phyloP scores from a whole-genome alignment of 37 sponge, comb jelly and placozoan genomes.

The Oopsacas minuta region DNA sequence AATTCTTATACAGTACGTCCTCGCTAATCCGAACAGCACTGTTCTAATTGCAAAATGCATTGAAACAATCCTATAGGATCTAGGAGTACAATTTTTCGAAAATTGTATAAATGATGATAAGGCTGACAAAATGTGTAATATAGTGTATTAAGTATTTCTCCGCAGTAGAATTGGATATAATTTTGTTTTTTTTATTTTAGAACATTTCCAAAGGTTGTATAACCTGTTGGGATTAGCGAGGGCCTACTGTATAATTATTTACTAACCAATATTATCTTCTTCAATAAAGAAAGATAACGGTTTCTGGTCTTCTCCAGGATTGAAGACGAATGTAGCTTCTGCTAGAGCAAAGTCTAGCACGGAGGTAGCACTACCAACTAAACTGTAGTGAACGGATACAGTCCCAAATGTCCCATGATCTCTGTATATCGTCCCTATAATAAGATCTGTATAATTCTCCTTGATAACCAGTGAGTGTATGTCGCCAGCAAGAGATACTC shows the following conservation, averaged over 20 bases:
- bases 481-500: not conserved
- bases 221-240: too few species aligned
- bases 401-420: not conserved
- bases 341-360: not conserved
- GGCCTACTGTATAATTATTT: too few species aligned
- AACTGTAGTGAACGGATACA: constrained; percentile 6
- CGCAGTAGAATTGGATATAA: too few species aligned
- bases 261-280: constrained; percentile 1
- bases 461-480: not conserved
- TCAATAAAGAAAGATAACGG: not conserved
- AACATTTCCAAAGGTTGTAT: too few species aligned
- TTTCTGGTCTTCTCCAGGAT: not conserved
- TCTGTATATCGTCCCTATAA: not conserved
- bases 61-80: too few species aligned
- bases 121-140: too few species aligned
- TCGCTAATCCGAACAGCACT: too few species aligned
- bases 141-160: too few species aligned
- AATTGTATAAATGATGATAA: too few species aligned
- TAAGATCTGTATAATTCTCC: not conserved
- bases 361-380: not conserved
- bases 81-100: too few species aligned
- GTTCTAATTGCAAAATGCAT: not conserved
- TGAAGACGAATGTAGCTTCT: not conserved
- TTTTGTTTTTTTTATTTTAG: too few species aligned
- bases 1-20: not conserved